These are phyloP conservation scores for Pangasianodon hypophthalmus DNA, from an alignment of 2,113 vertebrate genomes.

Conservation along the genomic window DNA sequence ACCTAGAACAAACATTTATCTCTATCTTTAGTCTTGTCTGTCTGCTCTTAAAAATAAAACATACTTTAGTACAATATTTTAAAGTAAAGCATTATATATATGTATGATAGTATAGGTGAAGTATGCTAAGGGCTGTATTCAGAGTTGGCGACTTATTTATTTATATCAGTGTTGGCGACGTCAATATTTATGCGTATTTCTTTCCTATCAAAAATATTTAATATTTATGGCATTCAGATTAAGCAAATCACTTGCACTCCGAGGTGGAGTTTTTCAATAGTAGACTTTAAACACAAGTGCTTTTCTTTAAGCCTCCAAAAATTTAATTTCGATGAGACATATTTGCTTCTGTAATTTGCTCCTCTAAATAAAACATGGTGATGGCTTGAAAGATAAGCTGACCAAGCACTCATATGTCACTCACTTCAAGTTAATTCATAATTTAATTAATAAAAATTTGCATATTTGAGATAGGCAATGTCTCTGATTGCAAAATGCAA, in stretches of 20 bases:
- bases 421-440: neutral
- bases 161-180: neutral
- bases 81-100: neutral
- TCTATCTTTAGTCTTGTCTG: neutral
- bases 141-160: neutral
- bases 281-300: neutral
- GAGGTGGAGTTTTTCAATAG: neutral
- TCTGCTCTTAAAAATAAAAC: neutral
- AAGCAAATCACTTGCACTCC: neutral
- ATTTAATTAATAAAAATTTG: neutral
- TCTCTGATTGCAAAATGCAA: neutral
- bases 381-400: neutral
- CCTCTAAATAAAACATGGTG: neutral
- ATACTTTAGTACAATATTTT: neutral
- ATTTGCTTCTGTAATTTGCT: no score
- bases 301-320: neutral
- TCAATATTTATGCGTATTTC: no score
- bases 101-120: neutral
- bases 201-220: no score
- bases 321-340: neutral
- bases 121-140: neutral
- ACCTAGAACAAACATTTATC: neutral
- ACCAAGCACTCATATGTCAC: neutral
- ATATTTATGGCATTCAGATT: no score
- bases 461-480: neutral